Conservation (phyloP, 1,140 invertebrate species). For the Drosophila ananassae region DNA sequence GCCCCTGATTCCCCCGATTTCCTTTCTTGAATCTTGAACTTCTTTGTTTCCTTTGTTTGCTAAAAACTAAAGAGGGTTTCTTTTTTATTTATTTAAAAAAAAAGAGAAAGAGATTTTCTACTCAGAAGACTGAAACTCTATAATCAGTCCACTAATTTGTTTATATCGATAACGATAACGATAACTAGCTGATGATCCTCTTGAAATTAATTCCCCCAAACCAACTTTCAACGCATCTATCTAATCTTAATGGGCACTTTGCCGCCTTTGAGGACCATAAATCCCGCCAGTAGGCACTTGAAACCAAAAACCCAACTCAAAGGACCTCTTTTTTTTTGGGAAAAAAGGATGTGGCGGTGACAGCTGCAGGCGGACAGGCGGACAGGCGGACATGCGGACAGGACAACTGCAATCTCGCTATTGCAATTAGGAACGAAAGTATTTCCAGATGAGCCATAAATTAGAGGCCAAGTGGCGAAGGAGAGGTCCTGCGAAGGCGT, state of each 20-base stretch:
- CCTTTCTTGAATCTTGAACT: background rate
- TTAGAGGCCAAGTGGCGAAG: constrained; percentile 21
- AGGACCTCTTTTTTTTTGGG: constrained; percentile 2
- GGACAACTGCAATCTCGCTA: background rate
- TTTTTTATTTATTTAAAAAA: background rate
- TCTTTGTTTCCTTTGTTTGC: constrained; percentile 5
- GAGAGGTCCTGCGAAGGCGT: constrained; percentile 28
- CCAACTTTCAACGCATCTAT: constrained; percentile 6
- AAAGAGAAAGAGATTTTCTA: no score
- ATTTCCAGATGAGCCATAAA: constrained; percentile 55
- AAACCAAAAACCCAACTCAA: background rate
- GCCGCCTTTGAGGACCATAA: background rate
- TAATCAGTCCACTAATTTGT: background rate
- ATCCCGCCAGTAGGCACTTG: background rate
- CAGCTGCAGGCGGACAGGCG: constrained; percentile 19
- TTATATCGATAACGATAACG: background rate
- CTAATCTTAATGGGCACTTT: constrained; percentile 5
- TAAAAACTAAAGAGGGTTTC: background rate
- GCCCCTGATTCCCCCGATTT: background rate
- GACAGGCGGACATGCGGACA: constrained; percentile 1
- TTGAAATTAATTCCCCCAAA: background rate
- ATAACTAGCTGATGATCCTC: background rate
- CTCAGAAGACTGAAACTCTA: no score
- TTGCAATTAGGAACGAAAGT: constrained; percentile 42
- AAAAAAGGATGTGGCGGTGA: constrained; percentile 19